Percentiles rank a stretch among this genome's conserved stretches.
Evolutionary conservation across 2,113 vertebrate species (phyloP).

Genomic region (Trachemys scripta): DNA sequence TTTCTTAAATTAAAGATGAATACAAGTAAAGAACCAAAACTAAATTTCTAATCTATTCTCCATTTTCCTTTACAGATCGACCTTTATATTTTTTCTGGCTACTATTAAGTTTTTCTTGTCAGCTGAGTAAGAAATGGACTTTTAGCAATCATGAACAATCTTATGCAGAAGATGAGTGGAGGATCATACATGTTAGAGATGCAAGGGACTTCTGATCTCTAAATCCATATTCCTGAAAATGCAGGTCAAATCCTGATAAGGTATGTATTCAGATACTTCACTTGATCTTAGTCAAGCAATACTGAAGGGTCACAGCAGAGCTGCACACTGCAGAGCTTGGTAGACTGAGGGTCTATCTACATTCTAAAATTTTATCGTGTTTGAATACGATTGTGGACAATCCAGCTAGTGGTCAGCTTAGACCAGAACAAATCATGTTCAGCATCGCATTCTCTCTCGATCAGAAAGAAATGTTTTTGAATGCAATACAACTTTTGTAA

Average conservation of each 20-base stretch:
- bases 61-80: not conserved
- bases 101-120: not conserved
- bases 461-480: not conserved
- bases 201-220: not conserved
- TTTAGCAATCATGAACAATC: not conserved
- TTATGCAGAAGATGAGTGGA: not conserved
- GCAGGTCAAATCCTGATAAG: not conserved
- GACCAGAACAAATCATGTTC: no score
- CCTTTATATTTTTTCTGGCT: not conserved
- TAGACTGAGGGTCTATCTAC: not conserved
- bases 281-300: not conserved
- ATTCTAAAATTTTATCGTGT: not conserved
- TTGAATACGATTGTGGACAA: not conserved
- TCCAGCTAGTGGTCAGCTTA: not conserved
- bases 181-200: not conserved
- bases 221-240: not conserved
- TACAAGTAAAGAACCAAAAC: not conserved
- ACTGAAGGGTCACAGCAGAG: not conserved
- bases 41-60: not conserved
- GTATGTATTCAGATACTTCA: not conserved
- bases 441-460: not conserved
- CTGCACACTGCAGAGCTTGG: not conserved
- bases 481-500: not conserved
- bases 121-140: not conserved
- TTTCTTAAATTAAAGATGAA: not conserved